Evolutionary conservation across 2,888 invertebrate species (phyloP), one percentile per base, ranked within the genome.

Genomic region (Athripsodes cinereus): DNA sequence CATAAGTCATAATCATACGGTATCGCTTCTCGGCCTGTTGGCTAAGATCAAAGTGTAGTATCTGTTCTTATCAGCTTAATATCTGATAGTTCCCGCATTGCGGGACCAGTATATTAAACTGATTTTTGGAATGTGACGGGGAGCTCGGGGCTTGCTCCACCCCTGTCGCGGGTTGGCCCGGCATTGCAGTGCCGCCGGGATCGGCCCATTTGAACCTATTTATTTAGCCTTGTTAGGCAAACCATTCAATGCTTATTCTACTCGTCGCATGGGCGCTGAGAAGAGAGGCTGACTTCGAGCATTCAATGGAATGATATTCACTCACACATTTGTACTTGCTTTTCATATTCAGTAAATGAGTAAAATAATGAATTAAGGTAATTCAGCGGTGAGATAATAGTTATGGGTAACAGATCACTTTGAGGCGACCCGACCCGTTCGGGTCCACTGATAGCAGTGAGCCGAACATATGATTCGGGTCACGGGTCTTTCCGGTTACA

Each of bases 121-220:
- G 72, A 74, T 75, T 76, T 75, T 79, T 80, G 78, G 71, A 75
- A 76, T 64, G 64, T 71, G 81, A 75, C 70, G 77, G 75, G 72
- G 74, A 72, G 74, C 71, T 74, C 75, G 81, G 80, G 74, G 83
- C 81, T 83, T 82, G 82, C 82, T 81, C 81, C 81, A 79, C 78
- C 79, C 78, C 79, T 74, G 78, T 78, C 82, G 71, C 80, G 82
- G 82, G 82, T 83, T 81, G 82, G 80, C 82, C 82, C 75, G 80
- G 82, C 77, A 81, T 83, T 82, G 82, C 82, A 83, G 81, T 82
- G 81, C 81, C 74, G 76, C 80, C 79, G 76, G 81, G 83, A 80
- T 62, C 62, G 62, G 62, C 62, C 62, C 60, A 62, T 50, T 21
- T 55, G 19, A 49, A 53, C 31, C 35, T 19, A 8, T 31, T 8